A percentile compares a stretch with the other conserved stretches of the same genome.
These are phyloP conservation scores for Heliconius hewitsoni DNA, from an alignment of 1,140 invertebrate species.

Conservation along the genomic window DNA sequence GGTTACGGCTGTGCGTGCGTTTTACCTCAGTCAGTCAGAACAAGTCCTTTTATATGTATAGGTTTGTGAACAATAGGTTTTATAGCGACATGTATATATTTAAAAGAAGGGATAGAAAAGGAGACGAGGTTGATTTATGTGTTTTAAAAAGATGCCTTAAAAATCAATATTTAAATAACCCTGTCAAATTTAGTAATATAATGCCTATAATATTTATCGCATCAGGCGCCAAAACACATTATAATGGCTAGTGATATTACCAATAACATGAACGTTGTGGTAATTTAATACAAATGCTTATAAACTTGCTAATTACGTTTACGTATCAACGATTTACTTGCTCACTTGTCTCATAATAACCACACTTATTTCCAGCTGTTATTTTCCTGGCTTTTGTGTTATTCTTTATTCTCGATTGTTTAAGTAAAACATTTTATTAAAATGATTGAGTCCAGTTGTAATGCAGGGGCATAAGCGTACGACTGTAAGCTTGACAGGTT, in stretches of 20 bases:
- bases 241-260: neutral
- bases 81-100: no score
- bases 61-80: no score
- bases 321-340: neutral
- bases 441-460: no score
- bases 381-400: neutral
- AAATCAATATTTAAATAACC: neutral
- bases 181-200: neutral
- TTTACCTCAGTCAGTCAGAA: no score
- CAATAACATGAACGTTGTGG: neutral
- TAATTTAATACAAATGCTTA: neutral
- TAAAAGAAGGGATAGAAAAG: no score
- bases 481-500: no score
- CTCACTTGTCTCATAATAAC: neutral
- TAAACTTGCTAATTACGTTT: constrained; percentile 5
- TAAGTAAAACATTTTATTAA: neutral
- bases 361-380: neutral
- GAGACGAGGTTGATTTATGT: no score
- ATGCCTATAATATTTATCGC: neutral
- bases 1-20: no score
- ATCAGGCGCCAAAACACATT: neutral
- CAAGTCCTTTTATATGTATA: no score
- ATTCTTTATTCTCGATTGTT: neutral
- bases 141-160: no score
- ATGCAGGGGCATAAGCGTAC: no score